Conservation (phyloP, 2,797 vertebrate genomes). For the Mallotus villosus region DNA sequence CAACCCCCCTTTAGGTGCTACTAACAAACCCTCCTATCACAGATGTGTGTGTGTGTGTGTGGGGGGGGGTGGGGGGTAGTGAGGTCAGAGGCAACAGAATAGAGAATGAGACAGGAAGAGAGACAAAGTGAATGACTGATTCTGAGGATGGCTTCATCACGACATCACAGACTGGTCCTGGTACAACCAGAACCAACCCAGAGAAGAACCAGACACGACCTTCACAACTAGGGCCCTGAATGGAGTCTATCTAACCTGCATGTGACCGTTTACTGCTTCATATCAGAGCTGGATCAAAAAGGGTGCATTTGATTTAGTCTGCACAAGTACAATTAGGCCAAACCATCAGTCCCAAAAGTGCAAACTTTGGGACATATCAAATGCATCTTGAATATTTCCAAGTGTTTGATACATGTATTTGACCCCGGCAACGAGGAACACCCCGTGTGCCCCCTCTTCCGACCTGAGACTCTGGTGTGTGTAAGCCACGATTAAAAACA, state of each 20-base stretch:
- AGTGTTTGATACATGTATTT: not conserved
- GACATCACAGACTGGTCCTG: constrained; percentile 69
- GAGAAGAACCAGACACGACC: constrained; percentile 51
- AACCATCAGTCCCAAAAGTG: not conserved
- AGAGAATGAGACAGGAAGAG: constrained; percentile 41
- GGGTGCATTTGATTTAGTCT: not conserved
- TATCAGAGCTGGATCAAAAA: not conserved
- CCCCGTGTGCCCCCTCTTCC: constrained; percentile 43
- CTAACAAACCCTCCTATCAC: constrained; percentile 50
- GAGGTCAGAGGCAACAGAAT: constrained; percentile 33
- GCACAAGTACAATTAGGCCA: not conserved
- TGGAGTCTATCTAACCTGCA: not conserved
- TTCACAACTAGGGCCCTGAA: no score
- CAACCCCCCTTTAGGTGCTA: constrained; percentile 66
- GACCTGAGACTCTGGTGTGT: constrained; percentile 39
- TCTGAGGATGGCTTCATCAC: constrained; percentile 67
- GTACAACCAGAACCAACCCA: constrained; percentile 69
- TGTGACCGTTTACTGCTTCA: not conserved
- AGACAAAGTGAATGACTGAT: constrained; percentile 63
- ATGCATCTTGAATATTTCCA: not conserved
- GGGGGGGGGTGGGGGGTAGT: not conserved
- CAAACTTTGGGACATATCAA: not conserved
- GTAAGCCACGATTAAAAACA: constrained; percentile 43
- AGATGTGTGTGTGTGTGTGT: constrained; percentile 24
- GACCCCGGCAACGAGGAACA: not conserved